These are phyloP conservation scores for Bombus affinis DNA, from an alignment of 1,140 invertebrate genomes.

Conservation along the genomic window DNA sequence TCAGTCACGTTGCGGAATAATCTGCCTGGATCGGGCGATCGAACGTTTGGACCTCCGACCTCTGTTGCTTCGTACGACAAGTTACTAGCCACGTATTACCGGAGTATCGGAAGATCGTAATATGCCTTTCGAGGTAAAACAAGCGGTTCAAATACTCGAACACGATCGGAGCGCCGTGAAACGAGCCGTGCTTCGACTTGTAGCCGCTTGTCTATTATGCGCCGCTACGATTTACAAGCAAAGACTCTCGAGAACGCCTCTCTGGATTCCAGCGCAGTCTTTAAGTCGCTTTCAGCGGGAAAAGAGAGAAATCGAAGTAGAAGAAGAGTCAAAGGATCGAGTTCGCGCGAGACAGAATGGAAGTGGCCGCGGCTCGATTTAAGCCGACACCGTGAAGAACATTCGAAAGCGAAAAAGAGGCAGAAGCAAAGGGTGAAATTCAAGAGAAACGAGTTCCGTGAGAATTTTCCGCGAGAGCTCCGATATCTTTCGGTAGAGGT, in stretches of 20 bases:
- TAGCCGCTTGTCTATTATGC: conserved; percentile 26
- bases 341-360: conserved; percentile 1
- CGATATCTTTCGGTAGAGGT: not conserved
- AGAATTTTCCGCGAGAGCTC: not conserved
- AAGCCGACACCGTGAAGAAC: conserved; percentile 25
- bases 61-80: conserved; percentile 15
- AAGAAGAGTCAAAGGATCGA: not conserved
- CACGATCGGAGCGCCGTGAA: not conserved
- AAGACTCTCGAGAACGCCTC: not conserved
- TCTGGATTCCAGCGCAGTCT: conserved; percentile 18
- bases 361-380: conserved; percentile 49
- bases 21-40: not conserved
- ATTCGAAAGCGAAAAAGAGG: not conserved
- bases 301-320: not conserved
- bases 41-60: conserved; percentile 16
- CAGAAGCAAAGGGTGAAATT: not conserved
- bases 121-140: conserved; percentile 27
- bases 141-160: conserved; percentile 30
- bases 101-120: not conserved
- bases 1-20: conserved; percentile 40
- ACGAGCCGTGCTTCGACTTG: conserved; percentile 5
- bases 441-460: not conserved
- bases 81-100: conserved; percentile 33
- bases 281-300: conserved; percentile 24
- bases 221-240: conserved; percentile 37